These are phyloP conservation scores for Nymphalis urticae DNA, from an alignment of 2,888 invertebrate species.

Conservation along the genomic window DNA sequence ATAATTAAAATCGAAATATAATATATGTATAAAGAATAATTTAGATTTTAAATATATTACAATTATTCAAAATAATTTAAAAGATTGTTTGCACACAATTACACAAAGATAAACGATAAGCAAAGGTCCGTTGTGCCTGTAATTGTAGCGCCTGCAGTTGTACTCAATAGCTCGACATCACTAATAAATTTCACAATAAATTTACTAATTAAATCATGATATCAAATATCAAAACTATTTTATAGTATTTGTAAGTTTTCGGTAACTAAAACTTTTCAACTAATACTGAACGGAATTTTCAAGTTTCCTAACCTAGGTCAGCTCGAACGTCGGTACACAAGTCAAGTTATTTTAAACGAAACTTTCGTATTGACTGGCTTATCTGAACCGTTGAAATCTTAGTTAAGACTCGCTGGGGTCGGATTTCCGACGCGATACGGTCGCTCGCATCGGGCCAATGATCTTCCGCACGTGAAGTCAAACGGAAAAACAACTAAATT, in stretches of 20 bases:
- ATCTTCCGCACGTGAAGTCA: slow-evolving; percentile 7
- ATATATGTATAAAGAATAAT: too few species aligned
- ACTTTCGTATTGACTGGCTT: slow-evolving; percentile 48
- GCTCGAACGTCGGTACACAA: slow-evolving; percentile 3
- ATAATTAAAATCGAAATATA: too few species aligned
- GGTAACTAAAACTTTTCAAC: slow-evolving; percentile 3
- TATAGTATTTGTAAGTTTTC: too few species aligned
- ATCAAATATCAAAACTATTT: background rate
- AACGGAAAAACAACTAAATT: background rate
- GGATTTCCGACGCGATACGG: slow-evolving; percentile 53
- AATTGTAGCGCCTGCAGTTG: too few species aligned
- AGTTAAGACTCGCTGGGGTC: slow-evolving; percentile 48
- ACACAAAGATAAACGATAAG: too few species aligned
- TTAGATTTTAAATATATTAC: too few species aligned
- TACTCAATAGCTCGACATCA: too few species aligned
- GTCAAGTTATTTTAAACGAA: slow-evolving; percentile 8
- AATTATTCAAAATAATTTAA: too few species aligned
- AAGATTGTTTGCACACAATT: too few species aligned
- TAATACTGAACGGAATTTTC: slow-evolving; percentile 8
- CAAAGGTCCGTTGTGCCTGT: too few species aligned
- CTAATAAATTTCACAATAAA: too few species aligned
- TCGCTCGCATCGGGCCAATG: slow-evolving; percentile 26
- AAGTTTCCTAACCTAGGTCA: slow-evolving; percentile 8
- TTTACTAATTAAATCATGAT: too few species aligned
- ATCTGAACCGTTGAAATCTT: slow-evolving; percentile 50